Conservation (phyloP, 30 jellyfish, hydroid and myxozoan genomes). For the Aurelia coerulea region DNA sequence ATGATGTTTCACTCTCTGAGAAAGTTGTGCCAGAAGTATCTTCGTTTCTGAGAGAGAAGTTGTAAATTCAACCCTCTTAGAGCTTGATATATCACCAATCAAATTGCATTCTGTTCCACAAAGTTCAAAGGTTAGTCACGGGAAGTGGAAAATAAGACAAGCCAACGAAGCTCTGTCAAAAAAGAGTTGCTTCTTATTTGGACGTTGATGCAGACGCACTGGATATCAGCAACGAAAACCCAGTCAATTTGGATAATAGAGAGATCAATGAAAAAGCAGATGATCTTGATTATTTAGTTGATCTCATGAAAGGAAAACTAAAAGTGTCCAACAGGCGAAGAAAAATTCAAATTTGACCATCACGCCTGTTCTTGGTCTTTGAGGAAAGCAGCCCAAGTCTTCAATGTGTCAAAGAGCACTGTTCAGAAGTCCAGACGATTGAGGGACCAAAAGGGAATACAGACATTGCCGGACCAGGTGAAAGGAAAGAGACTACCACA, state of each 20-base stretch:
- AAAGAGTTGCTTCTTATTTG: not conserved
- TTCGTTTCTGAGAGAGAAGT: not conserved
- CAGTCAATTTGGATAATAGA: no score
- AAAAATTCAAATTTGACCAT: conserved; percentile 57
- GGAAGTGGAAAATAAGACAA: not conserved
- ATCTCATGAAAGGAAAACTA: conserved; percentile 33
- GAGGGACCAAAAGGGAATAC: conserved; percentile 20
- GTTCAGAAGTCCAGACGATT: conserved; percentile 27
- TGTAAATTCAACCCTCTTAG: not conserved
- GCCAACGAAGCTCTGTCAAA: not conserved
- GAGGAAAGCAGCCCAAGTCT: conserved; percentile 11
- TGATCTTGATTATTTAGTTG: conserved; percentile 27
- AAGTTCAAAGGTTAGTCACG: not conserved
- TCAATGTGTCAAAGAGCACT: conserved; percentile 36
- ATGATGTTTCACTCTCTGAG: not conserved
- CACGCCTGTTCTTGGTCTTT: conserved; percentile 67
- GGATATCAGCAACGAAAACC: not conserved
- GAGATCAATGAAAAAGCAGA: conserved; percentile 26
- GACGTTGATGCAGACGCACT: not conserved
- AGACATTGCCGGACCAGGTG: conserved; percentile 22
- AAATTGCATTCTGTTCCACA: not conserved
- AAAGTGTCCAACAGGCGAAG: conserved; percentile 32
- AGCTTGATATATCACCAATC: conserved; percentile 1
- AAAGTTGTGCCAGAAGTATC: not conserved
- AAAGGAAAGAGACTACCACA: conserved; percentile 8